A percentile compares a stretch with the other conserved stretches of the same genome.
These are phyloP conservation scores for Mizuhopecten yessoensis DNA, from an alignment of 1,140 invertebrate species.

Conservation along the genomic window DNA sequence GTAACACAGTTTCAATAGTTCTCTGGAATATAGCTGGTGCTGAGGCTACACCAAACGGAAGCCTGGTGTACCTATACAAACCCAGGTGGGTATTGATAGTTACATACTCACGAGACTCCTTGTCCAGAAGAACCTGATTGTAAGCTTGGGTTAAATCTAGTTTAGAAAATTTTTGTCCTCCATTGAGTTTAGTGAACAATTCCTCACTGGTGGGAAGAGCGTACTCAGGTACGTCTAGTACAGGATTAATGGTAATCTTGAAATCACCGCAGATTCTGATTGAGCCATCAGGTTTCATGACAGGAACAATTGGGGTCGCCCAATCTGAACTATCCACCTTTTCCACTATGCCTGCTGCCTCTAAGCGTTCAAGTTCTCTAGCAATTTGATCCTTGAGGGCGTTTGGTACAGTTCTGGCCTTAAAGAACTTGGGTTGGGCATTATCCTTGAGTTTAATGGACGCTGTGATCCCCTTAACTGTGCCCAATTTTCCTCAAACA, in stretches of 20 bases:
- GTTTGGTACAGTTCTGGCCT: slow-evolving; percentile 76
- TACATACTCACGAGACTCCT: slow-evolving; percentile 45
- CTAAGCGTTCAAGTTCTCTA: slow-evolving; percentile 79
- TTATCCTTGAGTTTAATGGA: slow-evolving; percentile 34
- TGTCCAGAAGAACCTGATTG: slow-evolving; percentile 47
- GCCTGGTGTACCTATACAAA: slow-evolving; percentile 27
- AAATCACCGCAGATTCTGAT: slow-evolving; percentile 78
- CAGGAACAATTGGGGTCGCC: slow-evolving; percentile 84
- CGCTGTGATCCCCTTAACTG: background rate
- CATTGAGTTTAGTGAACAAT: slow-evolving; percentile 44
- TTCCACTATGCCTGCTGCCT: slow-evolving; percentile 78
- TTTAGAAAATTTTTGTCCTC: slow-evolving; percentile 57
- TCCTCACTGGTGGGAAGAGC: slow-evolving; percentile 46
- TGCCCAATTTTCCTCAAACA: slow-evolving; percentile 41
- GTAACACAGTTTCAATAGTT: slow-evolving; percentile 60
- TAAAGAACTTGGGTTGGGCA: slow-evolving; percentile 49
- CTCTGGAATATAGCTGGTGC: slow-evolving; percentile 61
- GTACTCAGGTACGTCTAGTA: slow-evolving; percentile 42
- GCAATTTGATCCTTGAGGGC: slow-evolving; percentile 79
- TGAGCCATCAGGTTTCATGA: slow-evolving; percentile 82
- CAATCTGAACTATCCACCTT: slow-evolving; percentile 81
- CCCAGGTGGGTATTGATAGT: slow-evolving; percentile 50
- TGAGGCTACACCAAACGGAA: slow-evolving; percentile 55
- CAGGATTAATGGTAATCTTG: slow-evolving; percentile 40
- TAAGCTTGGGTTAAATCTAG: slow-evolving; percentile 58